Percentiles rank a stretch among this genome's conserved stretches.
These are phyloP conservation scores for Harpagoxenus sublaevis DNA, from an alignment of 2,888 invertebrate species.

Conservation along the genomic window DNA sequence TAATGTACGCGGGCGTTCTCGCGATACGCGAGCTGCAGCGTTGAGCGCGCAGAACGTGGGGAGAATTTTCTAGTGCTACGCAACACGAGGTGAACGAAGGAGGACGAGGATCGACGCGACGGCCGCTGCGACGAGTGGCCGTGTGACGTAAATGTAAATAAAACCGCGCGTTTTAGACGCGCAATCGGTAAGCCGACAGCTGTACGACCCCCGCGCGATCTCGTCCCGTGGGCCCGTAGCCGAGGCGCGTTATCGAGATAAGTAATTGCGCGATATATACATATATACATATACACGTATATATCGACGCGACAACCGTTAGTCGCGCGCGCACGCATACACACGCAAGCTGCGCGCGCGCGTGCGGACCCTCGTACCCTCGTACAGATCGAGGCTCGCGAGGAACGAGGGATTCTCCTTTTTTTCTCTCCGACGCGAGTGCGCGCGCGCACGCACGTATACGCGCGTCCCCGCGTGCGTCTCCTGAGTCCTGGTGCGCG, in stretches of 20 bases:
- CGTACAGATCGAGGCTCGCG: not conserved
- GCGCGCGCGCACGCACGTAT: not conserved
- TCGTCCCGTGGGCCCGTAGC: not conserved
- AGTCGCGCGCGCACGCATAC: not conserved
- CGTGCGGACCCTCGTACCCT: not conserved
- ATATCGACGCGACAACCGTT: constrained; percentile 43
- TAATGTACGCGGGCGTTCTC: constrained; percentile 69
- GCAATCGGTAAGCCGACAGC: constrained; percentile 1
- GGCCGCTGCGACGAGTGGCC: too few relatives aligned
- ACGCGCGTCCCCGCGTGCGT: not conserved
- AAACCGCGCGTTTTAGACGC: not conserved
- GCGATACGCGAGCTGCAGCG: constrained; percentile 62
- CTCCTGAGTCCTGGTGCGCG: not conserved
- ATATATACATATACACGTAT: not conserved
- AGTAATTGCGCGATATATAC: constrained; percentile 34
- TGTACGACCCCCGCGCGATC: not conserved
- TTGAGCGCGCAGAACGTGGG: constrained; percentile 56
- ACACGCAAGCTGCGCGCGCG: not conserved
- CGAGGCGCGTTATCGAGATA: not conserved
- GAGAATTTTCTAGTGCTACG: constrained; percentile 63
- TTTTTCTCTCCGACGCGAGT: not conserved
- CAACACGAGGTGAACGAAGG: not conserved
- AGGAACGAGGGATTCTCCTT: not conserved
- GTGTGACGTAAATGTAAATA: too few relatives aligned
- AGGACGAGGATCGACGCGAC: not conserved